Conservation (phyloP, 2,797 vertebrate species). For the Eulemur rubriventer region DNA sequence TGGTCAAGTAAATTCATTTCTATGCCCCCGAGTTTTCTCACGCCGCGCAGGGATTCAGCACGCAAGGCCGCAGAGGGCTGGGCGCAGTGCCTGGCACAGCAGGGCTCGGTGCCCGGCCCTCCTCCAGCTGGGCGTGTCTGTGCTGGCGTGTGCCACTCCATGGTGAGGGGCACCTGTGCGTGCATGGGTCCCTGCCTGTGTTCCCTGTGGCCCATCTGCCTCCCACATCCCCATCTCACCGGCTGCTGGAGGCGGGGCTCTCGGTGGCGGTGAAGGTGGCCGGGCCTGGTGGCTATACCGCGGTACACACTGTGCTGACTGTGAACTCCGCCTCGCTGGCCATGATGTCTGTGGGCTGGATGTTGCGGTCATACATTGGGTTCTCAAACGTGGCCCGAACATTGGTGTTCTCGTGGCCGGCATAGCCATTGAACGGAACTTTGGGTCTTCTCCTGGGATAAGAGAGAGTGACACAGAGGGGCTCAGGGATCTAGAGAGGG, state of each 20-base stretch:
- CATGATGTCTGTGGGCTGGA: conserved; percentile 97
- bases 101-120: fast-evolving
- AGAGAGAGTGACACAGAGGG: not conserved
- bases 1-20: not conserved
- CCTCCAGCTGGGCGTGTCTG: not conserved
- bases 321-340: conserved; percentile 96
- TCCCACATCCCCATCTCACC: conserved; percentile 54
- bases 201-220: not conserved
- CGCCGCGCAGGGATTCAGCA: not conserved
- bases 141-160: not conserved
- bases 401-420: conserved; percentile 97
- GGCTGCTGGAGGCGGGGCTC: conserved; percentile 71
- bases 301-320: conserved; percentile 99
- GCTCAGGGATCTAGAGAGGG: not conserved
- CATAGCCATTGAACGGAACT: conserved; percentile 97
- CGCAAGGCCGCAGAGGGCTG: too few relatives aligned
- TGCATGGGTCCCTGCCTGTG: not conserved
- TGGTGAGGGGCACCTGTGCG: not conserved
- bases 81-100: not conserved
- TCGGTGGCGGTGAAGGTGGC: conserved; percentile 61
- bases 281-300: conserved; percentile 93
- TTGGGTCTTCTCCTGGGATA: conserved; percentile 95
- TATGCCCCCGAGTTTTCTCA: not conserved
- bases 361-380: conserved; percentile 98
- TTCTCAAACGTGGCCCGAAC: conserved; percentile 98